Percentiles rank a stretch among this genome's conserved stretches.
Conservation (phyloP, 2,113 vertebrate species). For the Pantherophis guttatus region DNA sequence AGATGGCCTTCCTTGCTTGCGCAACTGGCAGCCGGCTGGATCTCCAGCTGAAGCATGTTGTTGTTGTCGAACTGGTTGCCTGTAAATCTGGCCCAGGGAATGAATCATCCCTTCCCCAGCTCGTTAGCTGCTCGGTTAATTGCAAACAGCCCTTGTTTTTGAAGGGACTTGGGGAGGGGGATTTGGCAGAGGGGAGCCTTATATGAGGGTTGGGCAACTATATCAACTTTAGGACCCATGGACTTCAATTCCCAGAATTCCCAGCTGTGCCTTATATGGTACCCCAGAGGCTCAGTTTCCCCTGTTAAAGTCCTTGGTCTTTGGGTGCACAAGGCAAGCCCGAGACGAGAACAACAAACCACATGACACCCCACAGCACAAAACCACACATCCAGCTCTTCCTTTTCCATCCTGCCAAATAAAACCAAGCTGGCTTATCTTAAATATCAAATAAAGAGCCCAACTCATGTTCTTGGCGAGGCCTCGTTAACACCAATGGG, state of each 20-base stretch:
- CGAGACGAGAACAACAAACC: neutral
- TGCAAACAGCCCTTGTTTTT: neutral
- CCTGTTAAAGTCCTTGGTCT: neutral
- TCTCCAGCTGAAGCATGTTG: neutral
- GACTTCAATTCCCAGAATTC: neutral
- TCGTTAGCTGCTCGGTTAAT: neutral
- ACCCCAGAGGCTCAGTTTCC: neutral
- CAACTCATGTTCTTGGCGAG: neutral
- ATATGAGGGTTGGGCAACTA: neutral
- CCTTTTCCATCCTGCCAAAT: neutral
- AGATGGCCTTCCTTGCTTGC: neutral
- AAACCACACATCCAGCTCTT: neutral
- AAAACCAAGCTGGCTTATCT: neutral
- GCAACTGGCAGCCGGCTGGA: neutral
- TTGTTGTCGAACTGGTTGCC: neutral
- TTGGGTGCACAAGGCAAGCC: neutral
- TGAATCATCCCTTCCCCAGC: conserved; percentile 11
- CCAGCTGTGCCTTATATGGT: neutral
- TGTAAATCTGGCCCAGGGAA: neutral
- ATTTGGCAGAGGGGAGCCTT: neutral
- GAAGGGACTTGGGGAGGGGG: neutral
- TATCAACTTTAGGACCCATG: neutral
- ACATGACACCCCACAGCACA: neutral
- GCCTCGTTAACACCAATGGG: neutral
- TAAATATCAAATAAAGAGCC: neutral